Percentiles rank a stretch among this genome's conserved stretches.
Evolutionary conservation across 2,888 invertebrate species (phyloP).

Genomic region (Peribatodes rhomboidaria): DNA sequence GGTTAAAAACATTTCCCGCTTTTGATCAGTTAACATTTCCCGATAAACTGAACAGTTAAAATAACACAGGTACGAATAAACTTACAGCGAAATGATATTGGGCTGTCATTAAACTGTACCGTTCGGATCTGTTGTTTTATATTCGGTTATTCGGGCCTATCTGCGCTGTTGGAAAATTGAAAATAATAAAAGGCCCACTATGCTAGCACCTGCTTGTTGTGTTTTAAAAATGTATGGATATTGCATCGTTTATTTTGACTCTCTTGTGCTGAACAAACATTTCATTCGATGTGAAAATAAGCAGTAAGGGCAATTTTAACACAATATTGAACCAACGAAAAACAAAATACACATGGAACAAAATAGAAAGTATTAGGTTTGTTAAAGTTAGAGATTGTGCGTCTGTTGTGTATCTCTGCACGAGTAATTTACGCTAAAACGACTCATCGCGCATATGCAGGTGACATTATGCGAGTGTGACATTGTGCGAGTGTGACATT

Average conservation of each 20-base stretch:
- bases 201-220: conserved; percentile 53
- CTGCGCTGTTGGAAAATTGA: conserved; percentile 28
- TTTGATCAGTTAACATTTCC: neutral
- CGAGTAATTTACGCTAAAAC: too few relatives aligned
- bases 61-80: neutral
- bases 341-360: too few relatives aligned
- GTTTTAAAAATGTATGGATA: conserved; percentile 58
- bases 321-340: too few relatives aligned
- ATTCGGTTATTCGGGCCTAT: conserved; percentile 1
- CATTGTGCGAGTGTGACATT: too few relatives aligned
- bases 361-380: too few relatives aligned
- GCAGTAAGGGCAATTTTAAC: neutral
- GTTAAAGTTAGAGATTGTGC: too few relatives aligned
- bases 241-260: conserved; percentile 30
- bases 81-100: conserved; percentile 1
- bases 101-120: conserved; percentile 6
- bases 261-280: conserved; percentile 12
- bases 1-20: too few relatives aligned
- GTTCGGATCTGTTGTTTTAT: conserved; percentile 1
- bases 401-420: too few relatives aligned
- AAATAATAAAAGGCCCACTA: conserved; percentile 43
- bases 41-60: neutral
- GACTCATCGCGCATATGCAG: too few relatives aligned
- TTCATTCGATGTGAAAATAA: neutral
- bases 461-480: too few relatives aligned